A percentile compares a stretch with the other conserved stretches of the same genome.
These are phyloP conservation scores for Andinoacara biseriatus DNA, from an alignment of 2,113 vertebrate species.

Conservation along the genomic window DNA sequence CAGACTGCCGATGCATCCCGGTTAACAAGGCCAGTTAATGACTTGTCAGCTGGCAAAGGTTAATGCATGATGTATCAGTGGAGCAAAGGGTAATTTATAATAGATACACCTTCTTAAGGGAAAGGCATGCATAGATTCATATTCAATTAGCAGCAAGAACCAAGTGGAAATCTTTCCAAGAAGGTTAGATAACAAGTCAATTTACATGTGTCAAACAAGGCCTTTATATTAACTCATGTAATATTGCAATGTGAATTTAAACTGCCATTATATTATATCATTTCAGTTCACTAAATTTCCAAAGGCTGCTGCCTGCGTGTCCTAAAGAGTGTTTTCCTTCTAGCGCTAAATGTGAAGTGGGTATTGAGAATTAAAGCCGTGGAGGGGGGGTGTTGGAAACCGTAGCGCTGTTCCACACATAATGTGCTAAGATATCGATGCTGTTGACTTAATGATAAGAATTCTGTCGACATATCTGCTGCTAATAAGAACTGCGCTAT, in stretches of 20 bases:
- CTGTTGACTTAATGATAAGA: conserved; percentile 51
- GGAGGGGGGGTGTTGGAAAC: background rate
- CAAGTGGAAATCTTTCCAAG: conserved; percentile 46
- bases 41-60: conserved; percentile 74
- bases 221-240: background rate
- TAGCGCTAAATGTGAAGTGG: background rate
- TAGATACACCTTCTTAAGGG: conserved; percentile 61
- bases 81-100: conserved; percentile 74
- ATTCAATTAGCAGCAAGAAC: conserved; percentile 62
- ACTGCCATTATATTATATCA: background rate
- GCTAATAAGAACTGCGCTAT: conserved; percentile 65
- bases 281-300: background rate
- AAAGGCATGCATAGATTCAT: conserved; percentile 54
- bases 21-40: conserved; percentile 71
- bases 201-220: background rate
- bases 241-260: background rate
- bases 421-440: conserved; percentile 48
- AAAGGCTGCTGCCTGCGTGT: background rate
- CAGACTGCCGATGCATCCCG: conserved; percentile 56
- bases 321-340: background rate
- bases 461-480: conserved; percentile 54
- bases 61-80: conserved; percentile 70
- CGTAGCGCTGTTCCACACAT: background rate
- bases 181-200: conserved; percentile 3
- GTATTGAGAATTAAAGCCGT: background rate